phyloP scores from a whole-genome alignment of 2,113 vertebrate genomes.

The Xiphophorus hellerii region DNA sequence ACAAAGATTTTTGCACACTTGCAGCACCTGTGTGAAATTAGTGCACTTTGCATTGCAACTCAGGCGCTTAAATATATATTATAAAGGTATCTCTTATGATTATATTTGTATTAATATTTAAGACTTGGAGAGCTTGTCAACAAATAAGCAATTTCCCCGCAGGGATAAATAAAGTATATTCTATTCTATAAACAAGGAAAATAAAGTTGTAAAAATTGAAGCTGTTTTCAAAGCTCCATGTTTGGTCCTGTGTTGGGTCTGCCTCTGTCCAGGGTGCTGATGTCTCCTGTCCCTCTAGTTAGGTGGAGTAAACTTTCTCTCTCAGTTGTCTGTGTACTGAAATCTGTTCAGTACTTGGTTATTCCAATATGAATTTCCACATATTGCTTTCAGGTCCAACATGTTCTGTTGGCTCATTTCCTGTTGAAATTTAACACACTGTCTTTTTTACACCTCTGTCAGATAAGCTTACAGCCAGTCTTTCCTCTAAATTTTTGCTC shows the following conservation, averaged over 20 bases:
- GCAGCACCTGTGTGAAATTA: neutral
- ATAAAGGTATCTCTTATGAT: no score
- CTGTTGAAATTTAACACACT: no score
- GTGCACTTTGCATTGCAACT: neutral
- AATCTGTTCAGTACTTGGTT: neutral
- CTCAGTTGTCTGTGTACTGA: slow-evolving; percentile 42
- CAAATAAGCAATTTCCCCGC: no score
- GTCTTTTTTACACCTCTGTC: neutral
- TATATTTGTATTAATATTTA: no score
- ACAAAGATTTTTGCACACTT: no score
- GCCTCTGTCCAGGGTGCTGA: slow-evolving; percentile 61
- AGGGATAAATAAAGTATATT: no score
- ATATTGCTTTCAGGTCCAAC: neutral
- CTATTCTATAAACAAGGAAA: no score
- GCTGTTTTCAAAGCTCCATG: neutral
- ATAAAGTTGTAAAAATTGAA: neutral
- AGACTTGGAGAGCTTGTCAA: no score
- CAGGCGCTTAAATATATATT: no score
- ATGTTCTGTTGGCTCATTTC: neutral
- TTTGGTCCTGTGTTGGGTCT: neutral
- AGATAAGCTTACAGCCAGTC: neutral
- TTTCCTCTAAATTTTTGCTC: neutral
- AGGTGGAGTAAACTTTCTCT: neutral
- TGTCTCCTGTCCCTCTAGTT: neutral
- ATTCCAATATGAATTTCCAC: neutral